These are phyloP conservation scores for Acronicta alni DNA, from an alignment of 2,888 invertebrate species.

Conservation along the genomic window DNA sequence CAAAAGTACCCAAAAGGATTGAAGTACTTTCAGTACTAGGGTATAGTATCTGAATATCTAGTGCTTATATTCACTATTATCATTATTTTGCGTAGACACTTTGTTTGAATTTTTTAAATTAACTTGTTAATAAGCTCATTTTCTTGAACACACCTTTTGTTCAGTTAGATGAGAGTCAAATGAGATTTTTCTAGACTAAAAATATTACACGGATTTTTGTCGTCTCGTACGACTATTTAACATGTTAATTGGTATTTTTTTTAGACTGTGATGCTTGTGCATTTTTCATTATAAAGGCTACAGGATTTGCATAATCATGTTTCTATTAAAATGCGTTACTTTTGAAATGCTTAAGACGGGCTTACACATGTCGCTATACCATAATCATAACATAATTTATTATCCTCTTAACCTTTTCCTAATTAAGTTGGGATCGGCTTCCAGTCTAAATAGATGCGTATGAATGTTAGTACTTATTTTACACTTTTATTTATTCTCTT, in stretches of 20 bases:
- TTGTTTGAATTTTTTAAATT: background rate
- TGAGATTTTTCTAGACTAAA: conserved; percentile 15
- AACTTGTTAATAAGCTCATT: background rate
- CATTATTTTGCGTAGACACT: background rate
- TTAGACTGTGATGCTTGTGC: conserved; percentile 60
- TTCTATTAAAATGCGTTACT: conserved; percentile 53
- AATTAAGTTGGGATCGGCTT: too few species aligned
- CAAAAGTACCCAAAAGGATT: too few species aligned
- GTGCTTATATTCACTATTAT: background rate
- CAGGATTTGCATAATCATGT: conserved; percentile 67
- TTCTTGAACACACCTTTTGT: conserved; percentile 2
- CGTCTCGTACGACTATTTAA: conserved; percentile 59
- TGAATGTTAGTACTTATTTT: too few species aligned
- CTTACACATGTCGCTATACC: too few species aligned
- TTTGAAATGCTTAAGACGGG: conserved; percentile 35
- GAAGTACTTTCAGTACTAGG: too few species aligned
- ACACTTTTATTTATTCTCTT: too few species aligned
- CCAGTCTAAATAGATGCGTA: too few species aligned
- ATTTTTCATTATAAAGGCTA: conserved; percentile 68
- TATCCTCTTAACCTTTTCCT: too few species aligned
- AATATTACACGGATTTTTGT: conserved; percentile 39
- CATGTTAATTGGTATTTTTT: conserved; percentile 69
- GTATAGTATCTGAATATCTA: too few species aligned
- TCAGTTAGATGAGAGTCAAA: conserved; percentile 5
- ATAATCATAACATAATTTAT: too few species aligned